Base-by-base conservation (phyloP, 2,113 vertebrate species). In the Gambusia affinis region DNA sequence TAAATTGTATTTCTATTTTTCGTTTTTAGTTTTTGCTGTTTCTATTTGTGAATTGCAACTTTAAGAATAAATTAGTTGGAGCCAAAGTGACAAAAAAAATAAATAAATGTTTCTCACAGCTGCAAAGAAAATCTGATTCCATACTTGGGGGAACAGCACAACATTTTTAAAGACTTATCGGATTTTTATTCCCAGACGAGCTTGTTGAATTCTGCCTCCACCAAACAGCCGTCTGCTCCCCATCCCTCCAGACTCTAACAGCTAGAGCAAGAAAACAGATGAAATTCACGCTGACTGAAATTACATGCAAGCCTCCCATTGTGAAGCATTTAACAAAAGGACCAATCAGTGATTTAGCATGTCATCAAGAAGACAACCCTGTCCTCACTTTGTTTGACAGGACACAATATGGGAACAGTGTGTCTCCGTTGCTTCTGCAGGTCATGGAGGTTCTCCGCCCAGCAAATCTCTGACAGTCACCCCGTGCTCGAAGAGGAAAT, bases 301-400 rank as follows among this genome's bases (percentile, higher is more conserved):
- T 90, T 57, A 81, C 79, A 90, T 79, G 57, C 88, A 82, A 80
- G 79, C 54, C 82, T 82, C 82, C 92, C 79, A 75, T 84, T 89
- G 91, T 90, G 65, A 71, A 66, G 76, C 63, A 63, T 81, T 82
- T 81, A 92, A 95, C 92, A 95, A 95, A 92, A 76, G 85, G 80
- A 71, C 70, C 84, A 30, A 64, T 70, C 65, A 85, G 84, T 86
- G 86, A 80, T 81, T 27, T 28, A 39, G 89, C 87, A 81, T 93
- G 92, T 91, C 92, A 94, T 93, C 91, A 85, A 85, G 37, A 85
- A 91, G 94, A 95, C 95, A 94, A 90, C 81, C 82, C 88, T 94
- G 91, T 87, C 93, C 87, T 90, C 85, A 85, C 87, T 91, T 94
- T 95, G 93, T 95, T 88, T 88, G 87, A 92, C 88, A 91, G 87